Evolutionary conservation across 2,113 vertebrate genomes (phyloP).

Genomic region (Irena cyanogastra): DNA sequence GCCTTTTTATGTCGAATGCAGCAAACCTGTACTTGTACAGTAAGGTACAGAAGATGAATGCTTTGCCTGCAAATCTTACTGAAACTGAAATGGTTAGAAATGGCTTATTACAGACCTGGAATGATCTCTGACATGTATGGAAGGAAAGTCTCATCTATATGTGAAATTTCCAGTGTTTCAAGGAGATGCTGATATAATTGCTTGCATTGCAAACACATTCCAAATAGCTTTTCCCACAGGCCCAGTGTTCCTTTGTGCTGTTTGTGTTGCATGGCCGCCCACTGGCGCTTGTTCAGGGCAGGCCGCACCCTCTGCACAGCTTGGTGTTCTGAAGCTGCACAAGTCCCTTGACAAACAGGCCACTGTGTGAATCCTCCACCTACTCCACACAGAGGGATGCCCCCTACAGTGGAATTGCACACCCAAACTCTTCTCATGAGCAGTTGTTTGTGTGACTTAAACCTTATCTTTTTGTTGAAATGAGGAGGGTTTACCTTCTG

Average conservation of each 20-base stretch:
- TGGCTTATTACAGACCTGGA: background rate
- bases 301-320: background rate
- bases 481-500: background rate
- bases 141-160: background rate
- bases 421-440: background rate
- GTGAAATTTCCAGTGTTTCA: constrained; percentile 40
- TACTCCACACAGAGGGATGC: background rate
- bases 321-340: background rate
- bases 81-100: background rate
- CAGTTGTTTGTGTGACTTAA: background rate
- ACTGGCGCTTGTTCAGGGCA: background rate
- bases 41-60: background rate
- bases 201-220: background rate
- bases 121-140: background rate
- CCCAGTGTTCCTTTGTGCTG: constrained; percentile 8
- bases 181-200: constrained; percentile 7
- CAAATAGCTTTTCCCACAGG: constrained; percentile 22
- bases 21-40: background rate
- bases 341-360: background rate
- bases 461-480: background rate
- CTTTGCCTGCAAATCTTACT: background rate
- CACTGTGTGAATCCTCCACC: background rate
- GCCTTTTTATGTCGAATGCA: background rate
- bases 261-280: background rate
- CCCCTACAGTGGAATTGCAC: background rate